Percentiles rank a stretch among this genome's conserved stretches.
Conservation (phyloP, 2,113 vertebrate species). For the Haemorhous mexicanus region DNA sequence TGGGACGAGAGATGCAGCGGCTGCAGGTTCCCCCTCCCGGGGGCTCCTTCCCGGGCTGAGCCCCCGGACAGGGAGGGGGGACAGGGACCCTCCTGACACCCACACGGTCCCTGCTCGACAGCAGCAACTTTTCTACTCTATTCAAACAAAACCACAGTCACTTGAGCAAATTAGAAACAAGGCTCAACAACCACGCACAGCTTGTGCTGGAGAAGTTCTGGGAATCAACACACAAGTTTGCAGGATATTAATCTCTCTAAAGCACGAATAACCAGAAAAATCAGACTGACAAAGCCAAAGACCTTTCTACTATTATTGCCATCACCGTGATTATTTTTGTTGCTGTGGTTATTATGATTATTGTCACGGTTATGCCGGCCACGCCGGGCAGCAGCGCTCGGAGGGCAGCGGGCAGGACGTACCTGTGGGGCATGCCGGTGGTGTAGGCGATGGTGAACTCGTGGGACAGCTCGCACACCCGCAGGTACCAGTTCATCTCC, state of each 20-base stretch:
- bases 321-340: accelerated
- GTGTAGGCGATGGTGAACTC: conserved; percentile 81
- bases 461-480: conserved; percentile 80
- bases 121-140: neutral
- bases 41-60: neutral
- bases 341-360: accelerated
- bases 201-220: accelerated
- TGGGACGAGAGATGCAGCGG: neutral
- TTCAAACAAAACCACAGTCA: accelerated
- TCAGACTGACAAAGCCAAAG: neutral
- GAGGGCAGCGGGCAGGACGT: neutral
- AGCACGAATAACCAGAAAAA: accelerated
- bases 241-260: neutral
- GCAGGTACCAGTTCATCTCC: conserved; percentile 93
- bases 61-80: neutral
- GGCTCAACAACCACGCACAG: neutral
- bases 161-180: accelerated
- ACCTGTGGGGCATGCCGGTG: conserved; percentile 95
- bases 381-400: accelerated
- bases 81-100: neutral
- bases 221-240: neutral
- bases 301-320: accelerated
- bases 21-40: neutral
- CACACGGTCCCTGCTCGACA: neutral
- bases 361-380: too few species aligned